Evolutionary conservation across 1,140 invertebrate species (phyloP).

Genomic region (Popillia japonica): DNA sequence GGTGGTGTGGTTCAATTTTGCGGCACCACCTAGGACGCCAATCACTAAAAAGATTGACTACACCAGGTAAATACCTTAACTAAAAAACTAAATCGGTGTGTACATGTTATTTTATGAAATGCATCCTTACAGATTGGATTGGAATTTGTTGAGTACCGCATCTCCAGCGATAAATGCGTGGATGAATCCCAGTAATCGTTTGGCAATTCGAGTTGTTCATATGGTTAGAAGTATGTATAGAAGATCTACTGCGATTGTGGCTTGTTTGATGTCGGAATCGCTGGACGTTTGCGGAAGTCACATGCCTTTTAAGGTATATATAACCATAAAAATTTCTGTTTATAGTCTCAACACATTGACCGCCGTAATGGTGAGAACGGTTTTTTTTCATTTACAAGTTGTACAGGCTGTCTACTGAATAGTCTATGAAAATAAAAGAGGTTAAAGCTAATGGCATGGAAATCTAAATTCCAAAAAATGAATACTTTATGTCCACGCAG

Average conservation of each 20-base stretch:
- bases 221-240: constrained; percentile 79
- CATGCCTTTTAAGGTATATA: constrained; percentile 79
- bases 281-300: constrained; percentile 85
- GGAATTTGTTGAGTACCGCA: constrained; percentile 95
- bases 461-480: no score
- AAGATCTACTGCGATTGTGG: constrained; percentile 85
- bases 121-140: constrained; percentile 70
- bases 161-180: constrained; percentile 96
- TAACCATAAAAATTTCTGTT: not conserved
- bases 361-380: no score
- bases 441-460: no score
- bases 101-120: constrained; percentile 55
- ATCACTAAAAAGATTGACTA: constrained; percentile 96
- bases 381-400: no score
- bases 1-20: constrained; percentile 96
- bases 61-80: constrained; percentile 68
- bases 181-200: constrained; percentile 94
- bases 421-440: no score
- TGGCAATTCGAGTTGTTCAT: constrained; percentile 83
- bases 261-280: constrained; percentile 94
- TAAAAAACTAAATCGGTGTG: no score
- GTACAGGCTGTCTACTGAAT: no score
- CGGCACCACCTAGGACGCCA: constrained; percentile 91
- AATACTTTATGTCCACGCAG: no score
- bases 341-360: no score